A percentile compares a stretch with the other conserved stretches of the same genome.
These are phyloP conservation scores for Nomia melanderi DNA, from an alignment of 1,140 invertebrate species.

Conservation along the genomic window DNA sequence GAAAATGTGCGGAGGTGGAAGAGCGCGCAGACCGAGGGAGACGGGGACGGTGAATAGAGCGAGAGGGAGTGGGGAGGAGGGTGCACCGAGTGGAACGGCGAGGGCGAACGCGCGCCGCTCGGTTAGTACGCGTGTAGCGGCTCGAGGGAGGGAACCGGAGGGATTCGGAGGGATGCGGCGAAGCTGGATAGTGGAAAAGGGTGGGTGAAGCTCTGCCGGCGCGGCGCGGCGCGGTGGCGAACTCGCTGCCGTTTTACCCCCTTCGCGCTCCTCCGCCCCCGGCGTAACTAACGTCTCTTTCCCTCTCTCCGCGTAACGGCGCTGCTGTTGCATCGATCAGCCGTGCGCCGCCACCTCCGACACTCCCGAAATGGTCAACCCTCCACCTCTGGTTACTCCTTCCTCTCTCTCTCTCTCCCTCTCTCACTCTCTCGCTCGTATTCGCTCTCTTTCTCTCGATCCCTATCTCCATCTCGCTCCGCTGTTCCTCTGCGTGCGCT, in stretches of 20 bases:
- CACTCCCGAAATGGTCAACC: slow-evolving; percentile 64
- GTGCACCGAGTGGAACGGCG: not conserved
- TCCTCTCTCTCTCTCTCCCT: no score
- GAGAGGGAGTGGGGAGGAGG: slow-evolving; percentile 5
- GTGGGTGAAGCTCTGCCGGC: slow-evolving; percentile 9
- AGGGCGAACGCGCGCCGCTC: slow-evolving; percentile 56
- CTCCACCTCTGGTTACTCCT: slow-evolving; percentile 40
- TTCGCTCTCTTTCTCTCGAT: no score
- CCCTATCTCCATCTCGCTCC: no score
- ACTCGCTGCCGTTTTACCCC: slow-evolving; percentile 17
- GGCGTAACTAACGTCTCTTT: slow-evolving; percentile 54
- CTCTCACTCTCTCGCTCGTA: no score
- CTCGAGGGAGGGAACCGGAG: slow-evolving; percentile 41
- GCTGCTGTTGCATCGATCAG: slow-evolving; percentile 79
- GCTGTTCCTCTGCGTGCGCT: not conserved
- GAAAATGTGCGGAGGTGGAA: slow-evolving; percentile 30
- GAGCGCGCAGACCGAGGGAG: not conserved
- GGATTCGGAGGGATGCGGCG: slow-evolving; percentile 43
- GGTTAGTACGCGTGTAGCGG: slow-evolving; percentile 67
- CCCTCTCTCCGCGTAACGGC: slow-evolving; percentile 63
- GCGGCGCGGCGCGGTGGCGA: slow-evolving; percentile 2
- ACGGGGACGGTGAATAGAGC: no score
- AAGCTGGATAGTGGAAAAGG: slow-evolving; percentile 10
- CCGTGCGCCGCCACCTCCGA: slow-evolving; percentile 70
- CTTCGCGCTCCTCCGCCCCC: slow-evolving; percentile 17